Evolutionary conservation across 35 echinoderm and acorn worm genomes (phyloP).

Genomic region (Amphiura filiformis): DNA sequence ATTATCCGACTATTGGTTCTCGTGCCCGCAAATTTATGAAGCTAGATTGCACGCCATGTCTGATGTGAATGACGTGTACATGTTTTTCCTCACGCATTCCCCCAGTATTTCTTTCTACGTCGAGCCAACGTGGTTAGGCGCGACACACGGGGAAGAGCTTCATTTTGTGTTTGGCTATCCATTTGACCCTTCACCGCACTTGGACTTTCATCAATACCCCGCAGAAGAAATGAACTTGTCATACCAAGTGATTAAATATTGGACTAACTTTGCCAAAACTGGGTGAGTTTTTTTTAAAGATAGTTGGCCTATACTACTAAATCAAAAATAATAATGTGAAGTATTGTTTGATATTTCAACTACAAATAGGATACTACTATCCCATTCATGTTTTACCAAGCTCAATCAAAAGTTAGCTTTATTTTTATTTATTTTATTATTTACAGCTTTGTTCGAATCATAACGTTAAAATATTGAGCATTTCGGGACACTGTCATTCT

Average conservation of each 20-base stretch:
- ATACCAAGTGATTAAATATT: not conserved
- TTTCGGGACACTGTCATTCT: too few relatives aligned
- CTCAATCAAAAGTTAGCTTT: too few relatives aligned
- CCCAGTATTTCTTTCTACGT: constrained; percentile 10
- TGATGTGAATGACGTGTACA: constrained; percentile 36
- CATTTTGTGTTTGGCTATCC: constrained; percentile 64
- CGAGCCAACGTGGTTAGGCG: constrained; percentile 65
- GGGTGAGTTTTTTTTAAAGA: too few relatives aligned
- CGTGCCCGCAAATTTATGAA: constrained; percentile 55
- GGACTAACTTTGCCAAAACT: too few relatives aligned
- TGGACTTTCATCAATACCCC: not conserved
- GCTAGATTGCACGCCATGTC: constrained; percentile 17
- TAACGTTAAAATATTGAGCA: too few relatives aligned
- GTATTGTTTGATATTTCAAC: too few relatives aligned
- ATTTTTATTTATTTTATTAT: too few relatives aligned
- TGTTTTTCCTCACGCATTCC: not conserved
- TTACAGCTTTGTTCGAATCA: too few relatives aligned
- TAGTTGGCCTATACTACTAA: too few relatives aligned
- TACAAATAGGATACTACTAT: too few relatives aligned
- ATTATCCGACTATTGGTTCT: constrained; percentile 40
- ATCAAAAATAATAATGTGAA: too few relatives aligned
- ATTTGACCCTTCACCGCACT: constrained; percentile 5
- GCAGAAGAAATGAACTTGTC: not conserved
- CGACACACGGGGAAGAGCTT: constrained; percentile 67
- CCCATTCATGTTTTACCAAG: too few relatives aligned